Percentiles rank a stretch among this genome's conserved stretches.
Conservation (phyloP, 2,113 vertebrate genomes). For the Dromas ardeola region DNA sequence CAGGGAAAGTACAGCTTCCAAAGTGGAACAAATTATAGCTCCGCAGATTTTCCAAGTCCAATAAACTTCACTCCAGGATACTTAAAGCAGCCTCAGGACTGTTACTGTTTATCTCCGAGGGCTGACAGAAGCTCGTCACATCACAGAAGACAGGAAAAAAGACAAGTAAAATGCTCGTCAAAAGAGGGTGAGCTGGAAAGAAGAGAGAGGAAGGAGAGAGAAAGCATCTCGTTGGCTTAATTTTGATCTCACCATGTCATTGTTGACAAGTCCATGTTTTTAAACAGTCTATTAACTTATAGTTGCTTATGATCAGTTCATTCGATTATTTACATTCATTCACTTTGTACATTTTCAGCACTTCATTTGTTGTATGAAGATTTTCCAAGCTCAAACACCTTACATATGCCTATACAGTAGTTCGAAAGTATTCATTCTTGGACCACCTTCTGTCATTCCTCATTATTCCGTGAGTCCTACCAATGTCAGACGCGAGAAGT, state of each 20-base stretch:
- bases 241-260: not conserved
- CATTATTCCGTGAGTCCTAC: too few species aligned
- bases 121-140: not conserved
- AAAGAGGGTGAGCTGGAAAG: not conserved
- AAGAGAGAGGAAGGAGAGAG: not conserved
- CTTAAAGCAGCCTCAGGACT: not conserved
- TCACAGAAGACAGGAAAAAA: not conserved
- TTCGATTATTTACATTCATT: not conserved
- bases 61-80: not conserved
- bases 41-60: not conserved
- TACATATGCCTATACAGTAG: not conserved
- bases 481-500: fast-evolving
- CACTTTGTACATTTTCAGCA: not conserved
- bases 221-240: not conserved
- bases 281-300: not conserved
- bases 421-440: not conserved
- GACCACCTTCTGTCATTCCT: too few species aligned
- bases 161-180: not conserved
- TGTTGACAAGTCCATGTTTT: not conserved
- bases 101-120: not conserved
- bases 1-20: too few species aligned
- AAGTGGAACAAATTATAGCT: not conserved
- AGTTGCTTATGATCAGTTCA: not conserved
- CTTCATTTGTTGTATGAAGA: not conserved
- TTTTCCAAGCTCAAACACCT: not conserved